Base-by-base conservation (phyloP, 2,797 vertebrate genomes). In the Acropternis orthonyx region DNA sequence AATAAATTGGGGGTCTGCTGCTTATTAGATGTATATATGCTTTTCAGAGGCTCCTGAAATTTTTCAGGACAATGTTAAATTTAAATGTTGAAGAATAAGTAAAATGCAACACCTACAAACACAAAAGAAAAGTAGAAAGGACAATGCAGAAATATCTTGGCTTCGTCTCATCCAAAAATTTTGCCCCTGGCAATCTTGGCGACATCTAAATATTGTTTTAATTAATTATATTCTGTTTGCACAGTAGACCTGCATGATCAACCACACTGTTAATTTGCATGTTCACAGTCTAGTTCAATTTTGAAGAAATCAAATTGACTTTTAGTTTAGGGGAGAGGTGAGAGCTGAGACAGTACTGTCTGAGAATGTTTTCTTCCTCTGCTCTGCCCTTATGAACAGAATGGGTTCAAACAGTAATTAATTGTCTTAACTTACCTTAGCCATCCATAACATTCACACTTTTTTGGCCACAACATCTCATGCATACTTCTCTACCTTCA, bases 381-480 rank as follows among this genome's bases (percentile, higher is more conserved):
- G 2, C 46, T 88, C n/a, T 73, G 4, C 18, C 65, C 8, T 51
- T 73, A 55, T 3, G 4, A 77, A 27, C 23, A 84, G n/a, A 84
- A 55, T 34, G 15, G 8, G 32, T 5, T 68, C 28, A 71, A 46
- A 36, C 2, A 44, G 7, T 23, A 59, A 43, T 32, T 43, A 63
- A 23, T 46, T 62, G 19, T 48, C 18, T 87, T 61, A 52, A 68
- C 12, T 23, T 61, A 9, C 37, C 9, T 76, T 51, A 49, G 6
- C 1, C 0, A 59, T 37, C 28, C 30, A 23, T 12, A 37, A 17
- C 1, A 3, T 16, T 41, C 28, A 21, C 12, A 36, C 6, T 24
- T 46, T 46, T 72, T 46, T 54, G 46, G 4, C 34, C 23, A 32
- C 8, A 39, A 4, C 3, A 1, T n/a, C 23, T 74, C 22, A n/a